phyloP scores from a whole-genome alignment of 2,113 vertebrate species.

The Zootoca vivipara region DNA sequence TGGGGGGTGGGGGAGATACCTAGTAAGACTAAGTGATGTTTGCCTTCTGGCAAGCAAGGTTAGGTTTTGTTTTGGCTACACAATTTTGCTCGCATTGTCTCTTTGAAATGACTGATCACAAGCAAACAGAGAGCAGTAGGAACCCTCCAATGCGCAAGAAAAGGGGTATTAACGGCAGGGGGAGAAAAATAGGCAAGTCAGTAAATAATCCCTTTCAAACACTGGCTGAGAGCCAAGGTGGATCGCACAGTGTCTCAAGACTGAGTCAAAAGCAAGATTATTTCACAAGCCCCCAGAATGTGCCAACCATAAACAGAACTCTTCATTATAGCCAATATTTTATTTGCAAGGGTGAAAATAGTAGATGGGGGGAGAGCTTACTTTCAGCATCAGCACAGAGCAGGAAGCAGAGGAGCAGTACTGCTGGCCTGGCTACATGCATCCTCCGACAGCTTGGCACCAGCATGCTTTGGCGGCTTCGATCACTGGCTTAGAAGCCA shows the following conservation, averaged over 20 bases:
- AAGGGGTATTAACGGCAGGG: slow-evolving; percentile 32
- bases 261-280: slow-evolving; percentile 60
- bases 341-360: not conserved
- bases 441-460: slow-evolving; percentile 90
- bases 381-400: slow-evolving; percentile 89
- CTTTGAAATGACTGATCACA: slow-evolving; percentile 19
- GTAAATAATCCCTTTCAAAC: slow-evolving; percentile 65
- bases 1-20: slow-evolving; percentile 15
- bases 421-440: slow-evolving; percentile 82
- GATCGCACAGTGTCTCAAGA: slow-evolving; percentile 56
- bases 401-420: slow-evolving; percentile 86
- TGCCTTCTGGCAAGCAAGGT: slow-evolving; percentile 42
- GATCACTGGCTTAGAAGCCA: slow-evolving; percentile 84
- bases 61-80: slow-evolving; percentile 27
- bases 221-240: slow-evolving; percentile 51
- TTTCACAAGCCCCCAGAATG: slow-evolving; percentile 48
- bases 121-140: slow-evolving; percentile 16
- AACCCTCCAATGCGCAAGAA: slow-evolving; percentile 47
- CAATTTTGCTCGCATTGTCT: slow-evolving; percentile 15
- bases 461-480: slow-evolving; percentile 86
- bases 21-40: slow-evolving; percentile 35
- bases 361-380: slow-evolving; percentile 76
- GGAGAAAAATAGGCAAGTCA: slow-evolving; percentile 54
- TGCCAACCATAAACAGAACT: slow-evolving; percentile 69
- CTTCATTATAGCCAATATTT: slow-evolving; percentile 34